phyloP scores from a whole-genome alignment of 2,888 invertebrate species.

The Dasypolia templi region DNA sequence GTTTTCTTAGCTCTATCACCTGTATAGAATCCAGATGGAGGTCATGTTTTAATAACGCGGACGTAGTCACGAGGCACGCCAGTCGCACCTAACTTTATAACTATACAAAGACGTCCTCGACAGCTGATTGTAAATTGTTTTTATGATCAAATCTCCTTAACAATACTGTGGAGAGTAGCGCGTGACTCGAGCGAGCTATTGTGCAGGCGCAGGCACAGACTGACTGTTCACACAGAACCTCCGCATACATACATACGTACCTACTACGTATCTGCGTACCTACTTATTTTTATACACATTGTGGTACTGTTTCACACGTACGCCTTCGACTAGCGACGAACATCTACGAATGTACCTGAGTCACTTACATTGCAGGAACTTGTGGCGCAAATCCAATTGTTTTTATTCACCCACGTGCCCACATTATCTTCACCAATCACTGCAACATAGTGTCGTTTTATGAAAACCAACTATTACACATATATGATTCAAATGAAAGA shows the following conservation, averaged over 20 bases:
- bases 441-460: conserved; percentile 21
- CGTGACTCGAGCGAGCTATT: conserved; percentile 64
- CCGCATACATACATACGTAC: conserved; percentile 31
- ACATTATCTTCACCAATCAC: conserved; percentile 57
- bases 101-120: conserved; percentile 54
- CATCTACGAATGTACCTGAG: conserved; percentile 16
- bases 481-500: conserved; percentile 29
- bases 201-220: conserved; percentile 55
- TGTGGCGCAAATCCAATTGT: conserved; percentile 76
- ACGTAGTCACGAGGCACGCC: conserved; percentile 36
- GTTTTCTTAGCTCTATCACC: conserved; percentile 4
- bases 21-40: conserved; percentile 27
- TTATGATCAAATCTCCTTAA: conserved; percentile 64
- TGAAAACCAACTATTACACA: conserved; percentile 20
- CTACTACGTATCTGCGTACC: conserved; percentile 49
- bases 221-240: conserved; percentile 70
- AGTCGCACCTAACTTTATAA: conserved; percentile 19
- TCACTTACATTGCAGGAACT: conserved; percentile 70
- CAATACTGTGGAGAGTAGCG: conserved; percentile 61
- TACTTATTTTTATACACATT: conserved; percentile 70
- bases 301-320: conserved; percentile 82
- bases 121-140: conserved; percentile 65
- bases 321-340: conserved; percentile 26
- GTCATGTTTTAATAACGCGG: conserved; percentile 42
- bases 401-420: conserved; percentile 75